Base-by-base conservation (phyloP, 2,888 invertebrate species). In the Baronia brevicornis region DNA sequence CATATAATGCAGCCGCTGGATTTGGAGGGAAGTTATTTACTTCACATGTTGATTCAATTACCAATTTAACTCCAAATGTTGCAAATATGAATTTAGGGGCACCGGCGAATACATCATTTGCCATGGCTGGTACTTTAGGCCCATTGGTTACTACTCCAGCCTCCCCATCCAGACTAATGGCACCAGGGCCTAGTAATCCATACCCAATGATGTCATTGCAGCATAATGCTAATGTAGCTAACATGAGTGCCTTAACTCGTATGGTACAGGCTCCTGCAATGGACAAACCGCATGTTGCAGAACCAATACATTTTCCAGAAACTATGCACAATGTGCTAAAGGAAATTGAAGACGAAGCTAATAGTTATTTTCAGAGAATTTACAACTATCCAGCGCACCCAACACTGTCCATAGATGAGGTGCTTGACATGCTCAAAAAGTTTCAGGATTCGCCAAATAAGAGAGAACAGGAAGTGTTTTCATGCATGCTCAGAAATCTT, bases 311-410 rank as follows among this genome's bases (percentile, higher is more conserved):
- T 24, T 93, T 94, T 59, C 91, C 92, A 0, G 96, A 96, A 51
- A 89, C 94, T 57, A 88, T 91, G 43, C 90, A 89, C 40, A 90
- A 89, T 35, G 94, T 97, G 93, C 0, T n/a, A n/a, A 94, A 95
- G 68, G 96, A 96, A 54, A 92, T 97, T 9, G 97, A 97, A 69
- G 96, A 96, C 61, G 96, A 97, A 77, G 97, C 97, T 0, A 97
- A 97, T 64, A 91, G 94, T 29, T 97, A 97, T 60, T 97, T 97
- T 69, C 96, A 97, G 72, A 87, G 95, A 41, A 96, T 97, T 51
- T 96, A 96, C 80, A 96, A 95, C 72, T 93, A 95, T 72, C 93
- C 94, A 5, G 92, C 94, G 7, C 91, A 92, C 75, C 92, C 92
- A 0, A 93, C 93, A 1, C 80, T 95, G 39, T 91, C 94, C 1